Evolutionary conservation across 2,888 invertebrate genomes (phyloP), one percentile per base, ranked within the genome.

Genomic region (Drosophila diplacantha): DNA sequence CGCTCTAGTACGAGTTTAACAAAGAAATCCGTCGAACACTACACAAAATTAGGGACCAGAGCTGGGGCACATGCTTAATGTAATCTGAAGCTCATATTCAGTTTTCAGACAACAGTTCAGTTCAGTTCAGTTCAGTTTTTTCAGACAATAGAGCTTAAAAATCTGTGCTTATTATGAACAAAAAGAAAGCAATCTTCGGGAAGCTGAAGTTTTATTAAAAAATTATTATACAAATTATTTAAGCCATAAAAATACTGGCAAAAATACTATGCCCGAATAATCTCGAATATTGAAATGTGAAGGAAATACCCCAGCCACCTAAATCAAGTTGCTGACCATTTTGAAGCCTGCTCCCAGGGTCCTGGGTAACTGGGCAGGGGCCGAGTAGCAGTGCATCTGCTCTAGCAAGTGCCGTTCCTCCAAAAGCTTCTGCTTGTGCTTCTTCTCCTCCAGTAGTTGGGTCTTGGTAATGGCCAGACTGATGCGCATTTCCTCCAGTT

Each of bases 311-410:
- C 3, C 5, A 9, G 7, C 4, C n/a, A 20, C n/a, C 29, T 75
- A 81, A 5, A 83, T 50, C 46, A 82, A 43, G 3, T 55, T 57
- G 56, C 71, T 83, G 41, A 72, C 56, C 58, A 86, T 78, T 51
- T 86, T 87, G 32, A 85, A 87, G 18, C 87, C 86, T 2, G 82
- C 85, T 0, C 86, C 87, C n/a, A 85, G 50, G 1, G 85, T 84
- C 32, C 85, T 83, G 9, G 86, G 84, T 11, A 84, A 60, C 39
- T 74, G 82, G 0, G 87, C 75, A 1, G 88, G 88, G 11, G 88
- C 88, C 16, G 88, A 87, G 55, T 85, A 85, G 69, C 87, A 87
- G 18, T 88, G 88, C 85, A 88, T 86, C 59, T 87, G 87, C 29
- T 83, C 81, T n/a, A 87, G 61, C 5, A 86, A 69, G 14, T 87